Evolutionary conservation across 2,888 invertebrate genomes (phyloP), one percentile per base, ranked within the genome.

Genomic region (Chrysomela aeneicollis): DNA sequence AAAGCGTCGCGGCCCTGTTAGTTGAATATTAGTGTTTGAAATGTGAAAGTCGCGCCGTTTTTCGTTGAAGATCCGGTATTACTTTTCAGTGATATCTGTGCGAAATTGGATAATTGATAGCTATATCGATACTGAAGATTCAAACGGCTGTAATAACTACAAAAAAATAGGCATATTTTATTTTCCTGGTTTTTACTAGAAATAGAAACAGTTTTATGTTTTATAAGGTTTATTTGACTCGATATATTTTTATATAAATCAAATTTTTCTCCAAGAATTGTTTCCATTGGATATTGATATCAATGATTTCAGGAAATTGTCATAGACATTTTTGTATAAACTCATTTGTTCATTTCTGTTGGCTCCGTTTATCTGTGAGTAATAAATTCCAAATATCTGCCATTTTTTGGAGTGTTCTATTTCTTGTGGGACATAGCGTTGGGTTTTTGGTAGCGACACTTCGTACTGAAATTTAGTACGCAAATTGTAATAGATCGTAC

Each of bases 1-100:
- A 58, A 65, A 47, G 52, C 54, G 62, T 61, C n/a, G 26, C 26
- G 47, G 53, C 53, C 51, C 53, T 55, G 52, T 66, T 62, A 52
- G 54, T 60, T 64, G 59, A 70, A 64, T 70, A 59, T 69, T 73
- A 73, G 73, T 73, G 71, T 73, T 73, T 73, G 71, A 73, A 71
- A 64, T 71, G 73, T 67, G 59, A 26, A 63, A 61, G 22, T 47
- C 46, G 54, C 65, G 70, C 71, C 70, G 69, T 73, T 71, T 71
- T 70, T 66, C 46, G 70, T 71, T 68, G 69, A 35, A 52, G 42
- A 60, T 67, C 59, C 63, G 69, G 47, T 71, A 65, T 67, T 66
- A 57, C 68, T 42, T 30, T 30, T 53, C 8, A 59, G 63, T 69
- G 62, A 64, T 67, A 66, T 63, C 64, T 61, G 61, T 69, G 57